phyloP scores from a whole-genome alignment of 2,113 vertebrate species.

The Mus spicilegus region DNA sequence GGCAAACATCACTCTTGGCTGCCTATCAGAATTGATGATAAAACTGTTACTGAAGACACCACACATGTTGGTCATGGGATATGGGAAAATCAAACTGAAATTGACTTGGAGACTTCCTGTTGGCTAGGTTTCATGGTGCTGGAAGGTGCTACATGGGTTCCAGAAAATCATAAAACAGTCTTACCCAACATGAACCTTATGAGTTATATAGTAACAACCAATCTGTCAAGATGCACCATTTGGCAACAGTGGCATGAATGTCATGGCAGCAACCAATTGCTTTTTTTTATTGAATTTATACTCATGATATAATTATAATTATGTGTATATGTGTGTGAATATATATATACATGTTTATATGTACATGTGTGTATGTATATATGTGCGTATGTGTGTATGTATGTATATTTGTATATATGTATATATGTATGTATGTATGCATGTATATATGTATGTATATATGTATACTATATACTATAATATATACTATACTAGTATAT shows the following conservation, averaged over 20 bases:
- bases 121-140: background rate
- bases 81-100: background rate
- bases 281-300: background rate
- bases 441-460: too few relatives aligned
- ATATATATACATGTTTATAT: too few relatives aligned
- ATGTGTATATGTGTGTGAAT: too few relatives aligned
- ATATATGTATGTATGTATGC: too few relatives aligned
- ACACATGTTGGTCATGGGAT: background rate
- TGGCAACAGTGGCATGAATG: background rate
- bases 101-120: background rate
- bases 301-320: too few relatives aligned
- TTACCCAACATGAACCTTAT: background rate
- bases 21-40: background rate
- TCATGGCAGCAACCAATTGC: background rate
- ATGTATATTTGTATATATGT: too few relatives aligned
- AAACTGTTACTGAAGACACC: background rate
- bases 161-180: background rate
- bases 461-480: too few relatives aligned
- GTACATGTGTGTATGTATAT: too few relatives aligned
- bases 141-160: background rate
- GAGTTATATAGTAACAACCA: background rate
- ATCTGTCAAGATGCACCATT: background rate
- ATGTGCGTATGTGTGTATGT: too few relatives aligned
- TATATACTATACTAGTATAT: too few relatives aligned
- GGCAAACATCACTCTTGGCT: background rate